These are phyloP conservation scores for Turnix velox DNA, from an alignment of 2,113 vertebrate genomes.

Conservation along the genomic window DNA sequence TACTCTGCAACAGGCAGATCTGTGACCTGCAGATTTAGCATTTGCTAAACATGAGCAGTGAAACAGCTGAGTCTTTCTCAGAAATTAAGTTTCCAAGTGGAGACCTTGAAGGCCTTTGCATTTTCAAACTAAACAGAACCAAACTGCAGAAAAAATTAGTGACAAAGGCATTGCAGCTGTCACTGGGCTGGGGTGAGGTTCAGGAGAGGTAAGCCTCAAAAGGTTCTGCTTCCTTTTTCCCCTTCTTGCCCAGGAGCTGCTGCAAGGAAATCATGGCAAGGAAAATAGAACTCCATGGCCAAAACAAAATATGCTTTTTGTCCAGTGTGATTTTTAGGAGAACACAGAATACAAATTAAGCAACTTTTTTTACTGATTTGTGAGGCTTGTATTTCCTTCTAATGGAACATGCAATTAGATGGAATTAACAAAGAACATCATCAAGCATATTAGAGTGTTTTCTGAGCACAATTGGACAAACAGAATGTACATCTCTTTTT, in stretches of 20 bases:
- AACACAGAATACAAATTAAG: neutral
- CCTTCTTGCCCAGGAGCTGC: neutral
- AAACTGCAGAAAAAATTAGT: neutral
- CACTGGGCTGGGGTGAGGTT: neutral
- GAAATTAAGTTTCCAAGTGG: neutral
- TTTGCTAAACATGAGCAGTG: no score
- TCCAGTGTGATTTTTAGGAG: neutral
- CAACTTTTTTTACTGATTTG: neutral
- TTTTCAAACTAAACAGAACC: no score
- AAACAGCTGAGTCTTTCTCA: neutral
- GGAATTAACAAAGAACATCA: neutral
- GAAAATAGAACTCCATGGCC: neutral
- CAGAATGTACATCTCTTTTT: neutral
- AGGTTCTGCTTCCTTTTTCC: neutral
- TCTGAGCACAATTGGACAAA: neutral
- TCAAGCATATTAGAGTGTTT: neutral
- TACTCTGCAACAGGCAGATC: no score
- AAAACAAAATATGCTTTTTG: neutral
- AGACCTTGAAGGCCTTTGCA: no score
- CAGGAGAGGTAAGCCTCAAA: neutral
- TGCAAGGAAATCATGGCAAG: neutral
- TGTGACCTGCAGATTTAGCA: no score
- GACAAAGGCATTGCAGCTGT: neutral
- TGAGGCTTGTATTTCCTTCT: neutral
- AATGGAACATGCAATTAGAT: neutral